phyloP scores from a whole-genome alignment of 2,797 vertebrate genomes.

The Dromococcyx pavoninus region DNA sequence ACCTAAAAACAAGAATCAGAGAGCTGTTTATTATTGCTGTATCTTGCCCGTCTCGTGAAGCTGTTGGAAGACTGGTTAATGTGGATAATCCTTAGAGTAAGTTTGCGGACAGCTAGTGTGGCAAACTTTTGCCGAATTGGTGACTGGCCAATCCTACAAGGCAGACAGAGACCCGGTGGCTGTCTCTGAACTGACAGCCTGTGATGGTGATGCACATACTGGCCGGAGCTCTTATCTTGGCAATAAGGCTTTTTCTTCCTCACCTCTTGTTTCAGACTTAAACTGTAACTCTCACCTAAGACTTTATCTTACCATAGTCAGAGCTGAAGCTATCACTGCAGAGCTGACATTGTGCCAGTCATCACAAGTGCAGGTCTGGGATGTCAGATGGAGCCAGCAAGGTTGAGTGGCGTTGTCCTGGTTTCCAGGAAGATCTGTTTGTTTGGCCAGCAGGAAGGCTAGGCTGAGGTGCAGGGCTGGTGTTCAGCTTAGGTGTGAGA shows the following conservation, averaged over 20 bases:
- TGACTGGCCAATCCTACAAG: not conserved
- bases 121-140: not conserved
- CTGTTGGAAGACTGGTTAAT: not conserved
- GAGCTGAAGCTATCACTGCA: not conserved
- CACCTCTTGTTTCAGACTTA: not conserved
- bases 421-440: not conserved
- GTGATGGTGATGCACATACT: not conserved
- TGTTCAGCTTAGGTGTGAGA: not conserved
- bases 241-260: not conserved
- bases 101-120: not conserved
- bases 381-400: not conserved
- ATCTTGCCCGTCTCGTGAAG: not conserved
- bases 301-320: not conserved
- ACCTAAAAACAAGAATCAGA: not conserved
- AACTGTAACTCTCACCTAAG: not conserved
- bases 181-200: not conserved
- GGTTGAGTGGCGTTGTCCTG: not conserved
- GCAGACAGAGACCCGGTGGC: not conserved
- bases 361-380: not conserved
- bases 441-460: not conserved
- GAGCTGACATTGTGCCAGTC: not conserved
- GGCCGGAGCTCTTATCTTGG: not conserved
- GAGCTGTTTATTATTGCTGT: not conserved
- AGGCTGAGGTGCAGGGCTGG: not conserved
- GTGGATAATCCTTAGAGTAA: not conserved